Evolutionary conservation across 1,140 invertebrate genomes (phyloP).

Genomic region (Drosophila willistoni): DNA sequence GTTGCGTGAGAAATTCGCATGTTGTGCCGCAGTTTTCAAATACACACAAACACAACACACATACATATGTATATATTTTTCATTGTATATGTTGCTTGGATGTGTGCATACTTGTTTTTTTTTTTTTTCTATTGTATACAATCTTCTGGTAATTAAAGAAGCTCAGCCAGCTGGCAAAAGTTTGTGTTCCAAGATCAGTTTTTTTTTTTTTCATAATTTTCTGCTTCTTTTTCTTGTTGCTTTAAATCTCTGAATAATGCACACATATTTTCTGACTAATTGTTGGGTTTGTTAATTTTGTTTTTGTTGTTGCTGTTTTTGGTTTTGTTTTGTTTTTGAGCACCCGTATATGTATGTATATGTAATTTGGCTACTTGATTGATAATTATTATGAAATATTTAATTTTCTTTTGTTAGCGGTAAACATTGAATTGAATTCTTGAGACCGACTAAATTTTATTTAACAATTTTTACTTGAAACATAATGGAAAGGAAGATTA

Average conservation of each 20-base stretch:
- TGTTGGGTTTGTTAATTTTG: not conserved
- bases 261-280: conserved; percentile 7
- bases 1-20: conserved; percentile 77
- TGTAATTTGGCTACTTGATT: conserved; percentile 5
- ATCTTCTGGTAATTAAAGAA: conserved; percentile 22
- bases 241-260: conserved; percentile 11
- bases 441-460: too few species aligned
- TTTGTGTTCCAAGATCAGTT: conserved; percentile 14
- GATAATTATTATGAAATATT: conserved; percentile 3
- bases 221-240: not conserved
- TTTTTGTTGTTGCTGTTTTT: too few species aligned
- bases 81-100: not conserved
- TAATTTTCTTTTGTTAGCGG: not conserved
- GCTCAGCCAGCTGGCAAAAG: conserved; percentile 27
- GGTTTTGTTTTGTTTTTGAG: not conserved
- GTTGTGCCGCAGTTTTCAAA: conserved; percentile 54
- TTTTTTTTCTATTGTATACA: conserved; percentile 35
- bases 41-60: conserved; percentile 28
- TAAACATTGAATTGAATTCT: not conserved
- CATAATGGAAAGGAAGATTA: too few species aligned
- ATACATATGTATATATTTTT: conserved; percentile 33
- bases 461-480: too few species aligned
- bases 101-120: conserved; percentile 30
- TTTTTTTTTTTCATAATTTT: not conserved
- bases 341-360: not conserved